Evolutionary conservation across 2,113 vertebrate genomes (phyloP).

Genomic region (Australoheros scitulus): DNA sequence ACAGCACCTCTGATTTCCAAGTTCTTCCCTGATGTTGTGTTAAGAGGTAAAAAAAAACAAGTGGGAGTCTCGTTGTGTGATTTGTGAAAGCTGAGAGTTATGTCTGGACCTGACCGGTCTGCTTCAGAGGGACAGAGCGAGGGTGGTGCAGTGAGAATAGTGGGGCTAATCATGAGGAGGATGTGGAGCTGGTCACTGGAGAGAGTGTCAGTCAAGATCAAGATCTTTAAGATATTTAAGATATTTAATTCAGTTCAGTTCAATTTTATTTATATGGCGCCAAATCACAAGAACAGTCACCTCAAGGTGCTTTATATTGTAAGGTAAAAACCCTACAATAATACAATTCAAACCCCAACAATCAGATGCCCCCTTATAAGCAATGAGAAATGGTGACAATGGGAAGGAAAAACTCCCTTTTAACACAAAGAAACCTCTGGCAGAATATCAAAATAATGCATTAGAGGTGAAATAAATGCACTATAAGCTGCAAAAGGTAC

Average conservation of each 20-base stretch:
- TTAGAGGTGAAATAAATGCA: background rate
- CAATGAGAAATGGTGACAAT: too few species aligned
- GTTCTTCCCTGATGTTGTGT: slow-evolving; percentile 59
- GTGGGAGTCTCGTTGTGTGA: slow-evolving; percentile 35
- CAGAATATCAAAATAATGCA: background rate
- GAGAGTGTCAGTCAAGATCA: background rate
- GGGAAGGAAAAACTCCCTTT: too few species aligned
- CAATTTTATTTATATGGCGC: too few species aligned
- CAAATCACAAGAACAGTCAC: too few species aligned
- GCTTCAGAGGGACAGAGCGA: slow-evolving; percentile 15
- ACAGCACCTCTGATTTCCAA: slow-evolving; percentile 50
- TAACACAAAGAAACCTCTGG: too few species aligned
- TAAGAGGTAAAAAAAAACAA: slow-evolving; percentile 73
- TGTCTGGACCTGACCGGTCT: slow-evolving; percentile 24
- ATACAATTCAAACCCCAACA: too few species aligned
- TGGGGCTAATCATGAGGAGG: slow-evolving; percentile 29
- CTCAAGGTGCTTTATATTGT: too few species aligned
- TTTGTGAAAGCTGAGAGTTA: slow-evolving; percentile 71
- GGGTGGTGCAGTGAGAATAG: slow-evolving; percentile 16
- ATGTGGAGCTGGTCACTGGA: slow-evolving; percentile 13
- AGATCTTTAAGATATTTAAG: too few species aligned
- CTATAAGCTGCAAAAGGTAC: background rate
- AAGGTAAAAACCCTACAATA: too few species aligned
- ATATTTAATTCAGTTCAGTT: background rate
- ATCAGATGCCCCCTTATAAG: too few species aligned